Conservation (phyloP, 2,113 vertebrate genomes). For the Globicephala melas region DNA sequence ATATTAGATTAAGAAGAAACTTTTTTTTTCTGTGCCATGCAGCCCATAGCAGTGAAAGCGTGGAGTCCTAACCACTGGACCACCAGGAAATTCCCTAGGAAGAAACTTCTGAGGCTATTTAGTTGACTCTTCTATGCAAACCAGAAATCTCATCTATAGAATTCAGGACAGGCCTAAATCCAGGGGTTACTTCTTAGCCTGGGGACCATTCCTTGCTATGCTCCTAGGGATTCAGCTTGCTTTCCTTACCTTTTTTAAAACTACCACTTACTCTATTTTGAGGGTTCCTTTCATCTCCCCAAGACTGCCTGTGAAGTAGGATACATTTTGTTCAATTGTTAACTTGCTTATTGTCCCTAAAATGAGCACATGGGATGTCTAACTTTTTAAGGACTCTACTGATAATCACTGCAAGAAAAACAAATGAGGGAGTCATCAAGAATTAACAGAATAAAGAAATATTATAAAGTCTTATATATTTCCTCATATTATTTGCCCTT, state of each 20-base stretch:
- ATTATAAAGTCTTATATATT: conserved; percentile 31
- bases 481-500: conserved; percentile 7
- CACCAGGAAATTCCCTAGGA: not conserved
- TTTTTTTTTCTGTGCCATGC: not conserved
- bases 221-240: not conserved
- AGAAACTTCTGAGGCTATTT: not conserved
- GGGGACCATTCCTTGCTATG: not conserved
- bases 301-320: not conserved
- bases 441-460: conserved; percentile 32
- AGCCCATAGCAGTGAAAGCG: not conserved
- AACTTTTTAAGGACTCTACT: conserved; percentile 36
- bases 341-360: conserved; percentile 3
- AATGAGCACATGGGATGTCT: not conserved
- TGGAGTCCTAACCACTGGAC: not conserved
- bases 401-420: conserved; percentile 34
- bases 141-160: not conserved
- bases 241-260: not conserved
- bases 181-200: not conserved
- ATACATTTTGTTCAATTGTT: not conserved
- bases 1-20: conserved; percentile 21
- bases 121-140: conserved; percentile 10
- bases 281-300: not conserved
- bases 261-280: not conserved
- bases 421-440: not conserved
- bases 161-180: not conserved